Conservation (phyloP, 2,113 vertebrate species). For the Anseranas semipalmata region DNA sequence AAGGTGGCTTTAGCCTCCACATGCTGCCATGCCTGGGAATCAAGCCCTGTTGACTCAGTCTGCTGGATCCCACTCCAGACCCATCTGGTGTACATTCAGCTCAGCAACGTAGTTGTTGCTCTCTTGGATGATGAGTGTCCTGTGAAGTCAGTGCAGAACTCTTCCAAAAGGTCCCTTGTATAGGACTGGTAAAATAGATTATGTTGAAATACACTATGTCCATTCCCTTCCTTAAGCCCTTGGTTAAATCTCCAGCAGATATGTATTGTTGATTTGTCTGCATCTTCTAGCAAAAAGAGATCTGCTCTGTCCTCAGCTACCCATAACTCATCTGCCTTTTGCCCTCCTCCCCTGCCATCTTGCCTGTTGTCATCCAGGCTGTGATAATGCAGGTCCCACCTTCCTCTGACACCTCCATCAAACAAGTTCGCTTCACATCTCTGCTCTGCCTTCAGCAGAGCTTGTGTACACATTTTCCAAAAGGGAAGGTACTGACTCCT, state of each 20-base stretch:
- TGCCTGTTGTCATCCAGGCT: neutral
- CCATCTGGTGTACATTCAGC: neutral
- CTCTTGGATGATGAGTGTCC: neutral
- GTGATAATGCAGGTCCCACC: neutral
- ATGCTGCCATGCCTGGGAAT: fast-evolving
- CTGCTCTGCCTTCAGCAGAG: neutral
- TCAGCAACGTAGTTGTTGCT: neutral
- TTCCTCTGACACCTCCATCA: neutral
- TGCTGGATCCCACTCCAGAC: neutral
- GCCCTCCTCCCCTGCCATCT: neutral
- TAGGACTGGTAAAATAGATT: neutral
- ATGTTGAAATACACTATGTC: neutral
- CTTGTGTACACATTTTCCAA: neutral
- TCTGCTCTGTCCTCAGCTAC: neutral
- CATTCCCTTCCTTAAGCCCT: neutral
- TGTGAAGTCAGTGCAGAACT: neutral
- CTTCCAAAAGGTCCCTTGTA: neutral
- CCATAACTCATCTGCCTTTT: neutral
- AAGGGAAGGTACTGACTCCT: neutral
- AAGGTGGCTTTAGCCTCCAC: neutral
- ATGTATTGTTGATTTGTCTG: neutral
- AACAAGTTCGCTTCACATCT: neutral
- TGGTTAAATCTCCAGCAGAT: neutral
- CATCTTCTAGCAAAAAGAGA: neutral
- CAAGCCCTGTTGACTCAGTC: fast-evolving